phyloP scores from a whole-genome alignment of 2,888 invertebrate genomes.

The Eristalinus sepulchralis region DNA sequence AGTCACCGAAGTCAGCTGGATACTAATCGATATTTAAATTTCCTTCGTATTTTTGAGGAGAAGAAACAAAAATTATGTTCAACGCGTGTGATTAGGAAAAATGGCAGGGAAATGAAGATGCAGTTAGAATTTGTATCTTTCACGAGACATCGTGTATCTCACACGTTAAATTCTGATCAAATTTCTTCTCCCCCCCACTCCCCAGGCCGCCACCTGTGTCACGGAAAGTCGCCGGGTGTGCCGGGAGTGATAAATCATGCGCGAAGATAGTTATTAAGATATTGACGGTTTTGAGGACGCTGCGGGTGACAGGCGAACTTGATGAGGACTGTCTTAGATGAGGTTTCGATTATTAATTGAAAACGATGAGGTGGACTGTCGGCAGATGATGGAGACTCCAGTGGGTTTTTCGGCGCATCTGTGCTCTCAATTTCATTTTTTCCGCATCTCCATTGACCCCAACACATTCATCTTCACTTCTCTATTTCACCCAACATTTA shows the following conservation, averaged over 20 bases:
- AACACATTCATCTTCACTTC: too few species aligned
- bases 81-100: constrained; percentile 45
- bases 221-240: constrained; percentile 24
- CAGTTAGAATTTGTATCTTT: constrained; percentile 45
- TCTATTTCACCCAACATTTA: too few species aligned
- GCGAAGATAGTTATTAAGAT: constrained; percentile 47
- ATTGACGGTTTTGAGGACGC: constrained; percentile 56
- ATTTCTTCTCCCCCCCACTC: background rate
- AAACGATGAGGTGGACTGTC: too few species aligned
- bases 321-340: constrained; percentile 27
- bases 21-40: constrained; percentile 61
- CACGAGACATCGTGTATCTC: constrained; percentile 40
- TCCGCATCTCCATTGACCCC: too few species aligned
- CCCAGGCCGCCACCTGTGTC: too few species aligned
- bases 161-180: constrained; percentile 40
- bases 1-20: constrained; percentile 62
- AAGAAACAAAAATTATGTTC: constrained; percentile 24
- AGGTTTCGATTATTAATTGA: constrained; percentile 41
- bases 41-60: constrained; percentile 11
- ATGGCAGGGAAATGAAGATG: constrained; percentile 62
- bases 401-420: too few species aligned
- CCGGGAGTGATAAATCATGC: constrained; percentile 40
- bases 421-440: too few species aligned
- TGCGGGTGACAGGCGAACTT: constrained; percentile 65
- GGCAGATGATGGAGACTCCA: background rate